phyloP scores from a whole-genome alignment of 2,113 vertebrate species.

The Protomyctophum bolini region DNA sequence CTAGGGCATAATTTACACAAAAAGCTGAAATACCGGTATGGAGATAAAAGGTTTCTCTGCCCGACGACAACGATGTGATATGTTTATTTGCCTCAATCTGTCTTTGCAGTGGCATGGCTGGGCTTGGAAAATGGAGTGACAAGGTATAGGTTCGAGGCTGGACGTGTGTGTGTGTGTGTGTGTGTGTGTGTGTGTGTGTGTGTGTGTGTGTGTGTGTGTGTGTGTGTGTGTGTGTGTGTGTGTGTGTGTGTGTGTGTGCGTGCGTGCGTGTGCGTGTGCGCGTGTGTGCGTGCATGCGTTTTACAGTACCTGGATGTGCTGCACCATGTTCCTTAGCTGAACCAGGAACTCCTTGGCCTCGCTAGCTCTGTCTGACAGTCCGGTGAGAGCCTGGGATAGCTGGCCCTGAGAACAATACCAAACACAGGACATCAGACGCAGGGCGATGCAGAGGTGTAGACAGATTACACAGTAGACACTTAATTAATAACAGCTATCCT shows the following conservation, averaged over 20 bases:
- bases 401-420: slow-evolving; percentile 82
- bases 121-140: neutral
- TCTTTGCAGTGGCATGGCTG: neutral
- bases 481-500: too few relatives aligned
- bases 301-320: slow-evolving; percentile 92
- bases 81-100: neutral
- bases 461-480: too few relatives aligned
- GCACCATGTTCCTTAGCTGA: slow-evolving; percentile 95
- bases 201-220: neutral
- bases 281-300: neutral
- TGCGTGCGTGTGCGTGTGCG: neutral
- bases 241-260: neutral
- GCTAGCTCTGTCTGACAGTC: slow-evolving; percentile 94
- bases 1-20: too few relatives aligned
- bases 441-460: too few relatives aligned
- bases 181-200: slow-evolving; percentile 2
- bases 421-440: slow-evolving; percentile 5
- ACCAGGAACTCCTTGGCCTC: slow-evolving; percentile 98
- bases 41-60: neutral
- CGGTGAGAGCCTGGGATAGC: slow-evolving; percentile 94
- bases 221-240: neutral
- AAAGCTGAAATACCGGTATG: neutral
- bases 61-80: neutral
- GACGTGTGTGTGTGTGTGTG: neutral
- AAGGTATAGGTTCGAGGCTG: too few relatives aligned